Conservation (phyloP, 2,888 invertebrate genomes). For the Chrysolina oricalcia region DNA sequence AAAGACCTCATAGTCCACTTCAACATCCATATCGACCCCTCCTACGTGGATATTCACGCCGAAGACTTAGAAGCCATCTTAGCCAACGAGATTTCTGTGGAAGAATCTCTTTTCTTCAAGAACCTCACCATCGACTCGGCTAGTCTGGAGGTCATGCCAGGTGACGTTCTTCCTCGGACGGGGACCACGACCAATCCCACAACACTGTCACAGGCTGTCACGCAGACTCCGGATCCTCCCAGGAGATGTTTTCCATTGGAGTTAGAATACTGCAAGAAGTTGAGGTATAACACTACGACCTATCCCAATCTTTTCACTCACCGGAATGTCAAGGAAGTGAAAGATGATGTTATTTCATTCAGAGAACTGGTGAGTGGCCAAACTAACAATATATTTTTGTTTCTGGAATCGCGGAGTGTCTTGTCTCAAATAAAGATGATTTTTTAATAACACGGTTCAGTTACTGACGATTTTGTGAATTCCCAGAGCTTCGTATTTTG, state of each 20-base stretch:
- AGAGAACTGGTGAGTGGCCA: constrained; percentile 68
- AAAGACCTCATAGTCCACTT: constrained; percentile 88
- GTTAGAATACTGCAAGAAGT: constrained; percentile 80
- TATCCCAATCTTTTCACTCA: constrained; percentile 89
- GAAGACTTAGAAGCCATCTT: constrained; percentile 80
- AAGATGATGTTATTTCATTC: constrained; percentile 85
- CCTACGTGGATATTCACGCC: constrained; percentile 74
- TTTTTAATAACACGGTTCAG: background rate
- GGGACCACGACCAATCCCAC: constrained; percentile 68
- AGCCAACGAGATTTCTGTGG: constrained; percentile 77
- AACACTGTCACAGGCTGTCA: constrained; percentile 69
- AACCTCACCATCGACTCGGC: constrained; percentile 79
- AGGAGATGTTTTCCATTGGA: constrained; percentile 81
- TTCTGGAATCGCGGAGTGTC: too few species aligned
- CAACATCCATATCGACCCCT: constrained; percentile 87
- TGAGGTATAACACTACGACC: constrained; percentile 86
- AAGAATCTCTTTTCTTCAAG: constrained; percentile 76
- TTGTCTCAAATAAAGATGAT: background rate
- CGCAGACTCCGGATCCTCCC: constrained; percentile 76
- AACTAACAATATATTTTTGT: too few species aligned
- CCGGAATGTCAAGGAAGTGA: constrained; percentile 76
- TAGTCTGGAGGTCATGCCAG: constrained; percentile 79
- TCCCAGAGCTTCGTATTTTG: too few species aligned
- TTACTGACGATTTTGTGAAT: too few species aligned
- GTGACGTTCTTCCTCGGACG: constrained; percentile 66